Percentiles rank a stretch among this genome's conserved stretches.
These are phyloP conservation scores for Enoplosus armatus DNA, from an alignment of 2,797 vertebrate genomes.

Conservation along the genomic window DNA sequence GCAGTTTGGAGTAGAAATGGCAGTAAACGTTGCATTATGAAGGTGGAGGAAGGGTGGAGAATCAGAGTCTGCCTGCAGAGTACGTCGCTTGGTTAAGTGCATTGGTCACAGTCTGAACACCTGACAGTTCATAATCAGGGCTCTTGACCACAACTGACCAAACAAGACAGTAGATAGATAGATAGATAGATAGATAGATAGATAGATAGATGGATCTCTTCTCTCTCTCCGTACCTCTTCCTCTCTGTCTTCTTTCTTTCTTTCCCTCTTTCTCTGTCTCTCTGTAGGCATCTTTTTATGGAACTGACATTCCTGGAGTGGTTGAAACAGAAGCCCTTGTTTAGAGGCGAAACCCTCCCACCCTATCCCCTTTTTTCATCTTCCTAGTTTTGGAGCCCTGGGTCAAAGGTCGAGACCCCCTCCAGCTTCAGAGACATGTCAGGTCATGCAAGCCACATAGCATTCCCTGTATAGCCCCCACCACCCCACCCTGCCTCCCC, in stretches of 20 bases:
- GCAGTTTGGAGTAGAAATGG: constrained; percentile 74
- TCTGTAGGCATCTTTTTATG: constrained; percentile 85
- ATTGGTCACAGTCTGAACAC: constrained; percentile 73
- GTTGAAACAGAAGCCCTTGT: constrained; percentile 88
- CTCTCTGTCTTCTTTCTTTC: constrained; percentile 31
- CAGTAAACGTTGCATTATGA: constrained; percentile 78
- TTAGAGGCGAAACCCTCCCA: constrained; percentile 84
- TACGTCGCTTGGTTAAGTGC: constrained; percentile 72
- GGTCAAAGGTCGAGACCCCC: constrained; percentile 88
- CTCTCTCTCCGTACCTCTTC: background rate
- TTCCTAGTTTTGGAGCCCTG: constrained; percentile 86
- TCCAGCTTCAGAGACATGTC: constrained; percentile 89
- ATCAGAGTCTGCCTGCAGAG: constrained; percentile 52
- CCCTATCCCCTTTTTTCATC: constrained; percentile 86
- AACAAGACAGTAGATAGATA: constrained; percentile 17
- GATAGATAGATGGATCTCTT: constrained; percentile 14
- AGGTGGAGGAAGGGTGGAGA: constrained; percentile 56
- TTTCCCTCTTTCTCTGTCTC: constrained; percentile 47
- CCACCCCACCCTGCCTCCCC: constrained; percentile 37
- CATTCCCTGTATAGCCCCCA: constrained; percentile 84
- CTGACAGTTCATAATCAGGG: constrained; percentile 59
- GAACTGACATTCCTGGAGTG: constrained; percentile 86
- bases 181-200: constrained; percentile 20
- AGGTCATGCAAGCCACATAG: constrained; percentile 89
- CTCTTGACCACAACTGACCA: constrained; percentile 34